Percentiles rank a stretch among this genome's conserved stretches.
These are phyloP conservation scores for Heliornis fulica DNA, from an alignment of 2,113 vertebrate genomes.

Conservation along the genomic window DNA sequence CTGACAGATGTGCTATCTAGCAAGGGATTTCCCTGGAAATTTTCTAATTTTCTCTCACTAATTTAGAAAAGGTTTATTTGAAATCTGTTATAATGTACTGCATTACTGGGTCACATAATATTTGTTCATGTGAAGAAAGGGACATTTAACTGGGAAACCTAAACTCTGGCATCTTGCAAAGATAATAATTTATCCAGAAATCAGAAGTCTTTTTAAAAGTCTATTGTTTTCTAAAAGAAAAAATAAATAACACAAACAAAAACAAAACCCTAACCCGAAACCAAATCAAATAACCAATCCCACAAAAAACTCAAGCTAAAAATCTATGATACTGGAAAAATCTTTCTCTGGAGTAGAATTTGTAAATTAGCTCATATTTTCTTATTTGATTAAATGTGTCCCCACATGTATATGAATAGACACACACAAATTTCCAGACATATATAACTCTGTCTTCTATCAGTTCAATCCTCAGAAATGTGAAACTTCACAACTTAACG, in stretches of 20 bases:
- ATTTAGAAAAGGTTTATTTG: conserved; percentile 48
- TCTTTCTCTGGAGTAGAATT: not conserved
- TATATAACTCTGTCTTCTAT: not conserved
- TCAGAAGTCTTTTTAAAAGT: not conserved
- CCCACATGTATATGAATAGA: not conserved
- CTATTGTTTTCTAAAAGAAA: not conserved
- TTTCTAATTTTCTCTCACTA: conserved; percentile 27
- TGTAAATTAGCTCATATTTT: not conserved
- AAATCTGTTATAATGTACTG: conserved; percentile 24
- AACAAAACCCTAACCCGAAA: no score
- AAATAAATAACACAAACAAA: no score
- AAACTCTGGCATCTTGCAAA: not conserved
- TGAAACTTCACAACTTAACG: not conserved
- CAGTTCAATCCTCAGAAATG: not conserved
- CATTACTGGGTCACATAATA: not conserved
- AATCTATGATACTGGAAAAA: not conserved
- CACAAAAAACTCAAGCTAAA: no score
- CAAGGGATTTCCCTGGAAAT: conserved; percentile 40
- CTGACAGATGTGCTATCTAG: conserved; percentile 19
- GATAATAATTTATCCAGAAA: not conserved
- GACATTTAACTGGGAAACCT: not conserved
- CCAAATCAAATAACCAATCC: no score
- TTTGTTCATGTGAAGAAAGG: not conserved
- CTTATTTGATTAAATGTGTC: not conserved
- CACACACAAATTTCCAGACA: not conserved